These are phyloP conservation scores for Salvator merianae DNA, from an alignment of 2,113 vertebrate genomes.

Conservation along the genomic window DNA sequence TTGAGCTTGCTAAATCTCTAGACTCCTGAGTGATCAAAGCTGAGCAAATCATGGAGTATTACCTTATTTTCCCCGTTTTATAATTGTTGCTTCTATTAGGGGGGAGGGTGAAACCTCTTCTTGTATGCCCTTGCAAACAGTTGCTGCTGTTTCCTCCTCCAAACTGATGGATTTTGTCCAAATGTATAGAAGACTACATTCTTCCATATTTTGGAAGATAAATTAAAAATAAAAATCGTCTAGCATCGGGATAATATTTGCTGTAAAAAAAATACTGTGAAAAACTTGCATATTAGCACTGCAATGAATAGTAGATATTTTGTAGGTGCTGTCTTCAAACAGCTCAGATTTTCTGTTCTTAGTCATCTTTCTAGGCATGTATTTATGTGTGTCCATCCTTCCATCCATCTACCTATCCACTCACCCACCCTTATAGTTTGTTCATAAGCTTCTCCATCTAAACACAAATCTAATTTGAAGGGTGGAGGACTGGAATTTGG, in stretches of 20 bases:
- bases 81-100: conserved; percentile 64
- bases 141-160: conserved; percentile 40
- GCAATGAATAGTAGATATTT: not conserved
- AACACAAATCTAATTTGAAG: too few relatives aligned
- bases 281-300: too few relatives aligned
- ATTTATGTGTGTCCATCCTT: too few relatives aligned
- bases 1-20: conserved; percentile 62
- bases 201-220: too few relatives aligned
- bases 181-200: not conserved
- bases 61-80: conserved; percentile 38
- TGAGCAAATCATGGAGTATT: conserved; percentile 60
- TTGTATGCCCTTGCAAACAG: conserved; percentile 47
- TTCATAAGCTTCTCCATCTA: too few relatives aligned
- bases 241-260: too few relatives aligned
- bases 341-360: not conserved
- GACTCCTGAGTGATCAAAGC: conserved; percentile 66
- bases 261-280: too few relatives aligned
- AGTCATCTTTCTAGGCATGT: too few relatives aligned
- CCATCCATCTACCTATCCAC: too few relatives aligned
- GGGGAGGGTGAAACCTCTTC: conserved; percentile 21
- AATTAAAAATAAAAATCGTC: too few relatives aligned
- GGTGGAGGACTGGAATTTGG: too few relatives aligned
- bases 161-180: conserved; percentile 2
- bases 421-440: too few relatives aligned
- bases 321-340: not conserved